A percentile compares a stretch with the other conserved stretches of the same genome.
Conservation (phyloP, 2,888 invertebrate genomes). For the Liodrosophila aerea region DNA sequence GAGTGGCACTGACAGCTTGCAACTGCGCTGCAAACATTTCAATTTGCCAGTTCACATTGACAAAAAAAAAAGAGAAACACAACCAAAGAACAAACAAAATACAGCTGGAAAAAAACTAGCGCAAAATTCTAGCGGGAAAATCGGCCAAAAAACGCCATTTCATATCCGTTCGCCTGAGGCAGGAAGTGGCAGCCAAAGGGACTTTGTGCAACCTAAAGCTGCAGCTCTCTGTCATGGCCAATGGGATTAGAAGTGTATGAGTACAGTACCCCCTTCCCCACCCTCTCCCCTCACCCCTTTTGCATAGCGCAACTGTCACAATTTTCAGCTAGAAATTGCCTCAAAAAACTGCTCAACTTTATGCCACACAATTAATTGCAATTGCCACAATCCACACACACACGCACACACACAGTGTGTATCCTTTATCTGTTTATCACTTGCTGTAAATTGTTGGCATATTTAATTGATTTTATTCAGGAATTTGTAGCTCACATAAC, state of each 20-base stretch:
- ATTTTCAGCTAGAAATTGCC: neutral
- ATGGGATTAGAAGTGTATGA: conserved; percentile 41
- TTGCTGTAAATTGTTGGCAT: no score
- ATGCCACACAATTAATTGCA: no score
- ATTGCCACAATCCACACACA: no score
- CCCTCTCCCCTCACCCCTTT: neutral
- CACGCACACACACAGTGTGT: no score
- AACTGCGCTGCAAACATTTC: conserved; percentile 66
- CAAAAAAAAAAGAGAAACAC: conserved; percentile 70
- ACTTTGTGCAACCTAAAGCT: conserved; percentile 54
- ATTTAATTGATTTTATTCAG: no score
- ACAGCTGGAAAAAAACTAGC: conserved; percentile 1
- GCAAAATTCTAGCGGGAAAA: conserved; percentile 1
- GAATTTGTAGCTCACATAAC: no score
- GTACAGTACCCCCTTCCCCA: no score
- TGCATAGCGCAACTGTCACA: neutral
- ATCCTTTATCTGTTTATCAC: no score
- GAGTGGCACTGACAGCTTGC: conserved; percentile 22
- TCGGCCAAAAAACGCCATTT: conserved; percentile 57
- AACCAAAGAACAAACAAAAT: conserved; percentile 8
- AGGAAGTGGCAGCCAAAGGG: conserved; percentile 58
- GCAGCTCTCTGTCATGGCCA: conserved; percentile 34
- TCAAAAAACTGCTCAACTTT: no score
- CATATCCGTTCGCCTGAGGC: conserved; percentile 63
- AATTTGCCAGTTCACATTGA: conserved; percentile 67